Percentiles rank a stretch among this genome's conserved stretches.
Conservation (phyloP, 2,797 vertebrate species). For the Heteromormyrus szaboi region DNA sequence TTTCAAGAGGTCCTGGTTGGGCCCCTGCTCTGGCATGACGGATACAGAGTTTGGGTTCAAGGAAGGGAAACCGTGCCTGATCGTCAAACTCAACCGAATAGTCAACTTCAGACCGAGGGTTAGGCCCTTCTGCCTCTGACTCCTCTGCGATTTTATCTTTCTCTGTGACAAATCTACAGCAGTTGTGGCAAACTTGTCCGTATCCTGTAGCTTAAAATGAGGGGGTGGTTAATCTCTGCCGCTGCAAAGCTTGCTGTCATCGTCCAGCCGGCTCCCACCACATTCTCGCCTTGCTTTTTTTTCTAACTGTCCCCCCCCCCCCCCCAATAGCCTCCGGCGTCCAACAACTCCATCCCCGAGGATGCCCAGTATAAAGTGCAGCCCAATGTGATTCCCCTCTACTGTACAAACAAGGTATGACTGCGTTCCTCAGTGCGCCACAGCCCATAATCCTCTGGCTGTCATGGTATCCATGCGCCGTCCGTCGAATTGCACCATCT, state of each 20-base stretch:
- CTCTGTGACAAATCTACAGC: neutral
- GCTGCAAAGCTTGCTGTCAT: neutral
- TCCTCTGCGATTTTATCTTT: neutral
- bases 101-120: conserved; percentile 82
- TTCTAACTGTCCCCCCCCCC: neutral
- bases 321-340: conserved; percentile 56
- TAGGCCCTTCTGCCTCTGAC: conserved; percentile 34
- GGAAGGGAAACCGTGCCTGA: conserved; percentile 77
- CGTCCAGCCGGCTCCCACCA: neutral
- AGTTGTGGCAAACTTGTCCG: neutral
- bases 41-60: conserved; percentile 69
- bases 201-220: neutral
- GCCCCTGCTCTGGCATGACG: conserved; percentile 63
- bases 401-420: conserved; percentile 78
- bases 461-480: neutral
- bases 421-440: neutral
- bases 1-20: conserved; percentile 67
- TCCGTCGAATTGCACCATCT: neutral
- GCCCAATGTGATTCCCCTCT: conserved; percentile 70
- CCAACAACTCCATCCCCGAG: conserved; percentile 53
- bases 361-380: conserved; percentile 37
- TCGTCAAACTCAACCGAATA: conserved; percentile 91
- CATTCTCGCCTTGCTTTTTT: neutral
- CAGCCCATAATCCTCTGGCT: neutral
- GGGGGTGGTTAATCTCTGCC: neutral